Evolutionary conservation across 2,888 invertebrate genomes (phyloP).

Genomic region (Ophion slaviceki): DNA sequence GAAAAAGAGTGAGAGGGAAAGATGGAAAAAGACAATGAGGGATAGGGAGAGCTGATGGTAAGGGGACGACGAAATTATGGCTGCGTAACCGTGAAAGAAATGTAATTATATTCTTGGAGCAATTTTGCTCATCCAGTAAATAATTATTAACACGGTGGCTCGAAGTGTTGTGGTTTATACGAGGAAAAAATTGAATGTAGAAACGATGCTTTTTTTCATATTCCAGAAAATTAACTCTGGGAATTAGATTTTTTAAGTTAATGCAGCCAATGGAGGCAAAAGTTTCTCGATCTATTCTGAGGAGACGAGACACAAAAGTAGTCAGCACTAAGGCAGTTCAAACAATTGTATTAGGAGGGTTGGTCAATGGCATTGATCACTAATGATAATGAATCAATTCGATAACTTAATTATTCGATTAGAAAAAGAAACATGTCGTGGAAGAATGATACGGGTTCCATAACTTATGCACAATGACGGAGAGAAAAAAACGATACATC

Average conservation of each 20-base stretch:
- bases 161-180: constrained; percentile 7
- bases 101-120: constrained; percentile 46
- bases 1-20: constrained; percentile 1
- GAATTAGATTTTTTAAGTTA: not conserved
- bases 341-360: no score
- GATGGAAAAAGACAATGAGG: not conserved
- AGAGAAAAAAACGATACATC: no score
- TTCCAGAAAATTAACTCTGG: not conserved
- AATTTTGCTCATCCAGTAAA: constrained; percentile 34
- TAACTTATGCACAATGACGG: no score
- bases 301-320: no score
- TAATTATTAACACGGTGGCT: constrained; percentile 23
- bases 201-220: not conserved
- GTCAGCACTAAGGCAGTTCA: no score
- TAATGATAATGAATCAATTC: no score
- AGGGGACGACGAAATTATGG: not conserved
- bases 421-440: no score
- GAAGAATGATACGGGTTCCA: no score
- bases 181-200: not conserved
- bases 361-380: no score
- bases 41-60: not conserved
- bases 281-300: no score
- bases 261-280: no score
- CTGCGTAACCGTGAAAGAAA: constrained; percentile 33
- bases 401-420: no score